Base-by-base conservation (phyloP, 2,797 vertebrate genomes). In the Gymnopithys bicolor region DNA sequence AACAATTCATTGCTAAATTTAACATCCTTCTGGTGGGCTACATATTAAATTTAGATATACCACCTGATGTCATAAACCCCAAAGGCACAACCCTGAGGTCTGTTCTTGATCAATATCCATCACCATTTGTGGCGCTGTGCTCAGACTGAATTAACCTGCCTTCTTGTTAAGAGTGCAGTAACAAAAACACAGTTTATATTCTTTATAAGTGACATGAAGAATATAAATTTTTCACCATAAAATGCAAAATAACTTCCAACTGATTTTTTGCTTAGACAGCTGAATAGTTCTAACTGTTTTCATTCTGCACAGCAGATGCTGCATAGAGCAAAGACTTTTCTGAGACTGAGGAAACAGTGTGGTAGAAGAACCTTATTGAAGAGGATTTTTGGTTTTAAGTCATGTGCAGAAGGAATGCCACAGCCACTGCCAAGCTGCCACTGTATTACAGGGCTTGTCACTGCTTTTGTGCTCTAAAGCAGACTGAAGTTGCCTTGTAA, bases 391-490 rank as follows among this genome's bases (percentile, higher is more conserved):
- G 45, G 52, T 69, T 66, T 2, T 1, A 25, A 64, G 83, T 69
- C 46, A 90, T 59, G 73, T 30, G 73, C 55, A 84, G 78, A 84
- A 95, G 85, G 32, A 96, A 89, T 64, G 68, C 17, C 86, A 87
- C 63, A 89, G 60, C 35, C 69, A 87, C 75, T 87, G 74, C 84
- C 92, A 94, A 94, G 58, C 78, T 70, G 35, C 48, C 89, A 43
- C 53, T 67, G 52, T 85, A 84, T 86, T 90, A 94, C 1, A 91
- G 24, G 48, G 56, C 64, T 84, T 80, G 67, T 68, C 82, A 82
- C 17, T 89, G 85, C n/a, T 91, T 82, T 93, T 80, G 73, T 15
- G 10, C 90, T 96, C 52, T 70, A 87, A 96, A 95, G 78, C 77
- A 95, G 74, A 77, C 33, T 48, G 21, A 80, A 56, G 39, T 49